phyloP scores from a whole-genome alignment of 2,888 invertebrate species.

The Diaperis boleti region DNA sequence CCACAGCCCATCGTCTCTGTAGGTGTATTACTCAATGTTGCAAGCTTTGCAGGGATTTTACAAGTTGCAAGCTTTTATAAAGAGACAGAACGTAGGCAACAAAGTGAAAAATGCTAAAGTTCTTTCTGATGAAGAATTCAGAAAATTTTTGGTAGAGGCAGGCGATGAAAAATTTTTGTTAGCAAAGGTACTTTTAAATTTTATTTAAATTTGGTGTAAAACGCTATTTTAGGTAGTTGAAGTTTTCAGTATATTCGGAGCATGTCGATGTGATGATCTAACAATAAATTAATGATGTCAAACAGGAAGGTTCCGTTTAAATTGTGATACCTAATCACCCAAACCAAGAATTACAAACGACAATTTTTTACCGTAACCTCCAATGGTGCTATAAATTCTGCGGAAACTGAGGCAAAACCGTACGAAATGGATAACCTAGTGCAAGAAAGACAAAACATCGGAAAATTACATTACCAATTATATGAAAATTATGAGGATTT shows the following conservation, averaged over 20 bases:
- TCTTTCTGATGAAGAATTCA: background rate
- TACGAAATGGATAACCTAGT: no score
- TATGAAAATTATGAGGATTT: no score
- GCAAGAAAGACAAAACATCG: no score
- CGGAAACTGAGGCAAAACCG: no score
- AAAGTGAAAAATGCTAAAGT: background rate
- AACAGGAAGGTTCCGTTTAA: background rate
- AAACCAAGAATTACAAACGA: background rate
- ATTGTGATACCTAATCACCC: background rate
- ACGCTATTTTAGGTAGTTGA: background rate
- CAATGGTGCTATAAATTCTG: background rate
- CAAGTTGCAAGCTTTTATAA: background rate
- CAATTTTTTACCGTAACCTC: no score
- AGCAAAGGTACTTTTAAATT: background rate
- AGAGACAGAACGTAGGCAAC: background rate
- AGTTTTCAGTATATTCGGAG: background rate
- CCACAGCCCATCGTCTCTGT: background rate
- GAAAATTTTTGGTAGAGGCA: background rate
- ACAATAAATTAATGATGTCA: background rate
- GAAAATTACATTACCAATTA: no score
- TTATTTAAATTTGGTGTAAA: no score
- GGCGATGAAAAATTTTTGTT: background rate
- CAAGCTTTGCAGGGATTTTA: background rate
- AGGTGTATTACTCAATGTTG: background rate
- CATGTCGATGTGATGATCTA: background rate